Base-by-base conservation (phyloP, 2,113 vertebrate genomes). In the Python bivittatus region DNA sequence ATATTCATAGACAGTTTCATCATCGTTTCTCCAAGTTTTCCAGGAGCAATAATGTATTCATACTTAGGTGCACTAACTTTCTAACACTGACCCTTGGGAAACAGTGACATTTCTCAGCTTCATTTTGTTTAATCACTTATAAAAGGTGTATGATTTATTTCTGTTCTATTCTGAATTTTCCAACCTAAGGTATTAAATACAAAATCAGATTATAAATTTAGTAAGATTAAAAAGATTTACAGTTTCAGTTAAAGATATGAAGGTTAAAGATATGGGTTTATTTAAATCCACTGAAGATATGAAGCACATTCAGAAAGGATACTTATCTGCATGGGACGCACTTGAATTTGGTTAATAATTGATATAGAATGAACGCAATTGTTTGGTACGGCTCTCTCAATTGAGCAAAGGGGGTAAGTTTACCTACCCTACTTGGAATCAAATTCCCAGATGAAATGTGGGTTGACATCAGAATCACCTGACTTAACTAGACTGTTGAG, bases 91-190 rank as follows among this genome's bases (percentile, higher is more conserved):
- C 86, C 54, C 54, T 88, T 88, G 91, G 86, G 86, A 60, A 52
- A 33, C 6, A 15, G 15, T 92, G 86, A 88, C 91, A 92, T 92
- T 92, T 88, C 20, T 88, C 20, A 33, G 53, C 20, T 83, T 57
- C 53, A 58, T 88, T 92, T 83, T 58, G 54, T 92, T 92, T 92
- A 88, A 88, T 92, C 91, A 83, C 38, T 83, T 83, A 10, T 92
- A 88, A 92, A 57, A 72, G 64, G 54, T 92, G 57, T 83, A 22
- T 83, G 86, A 88, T 92, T 88, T 92, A 88, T 92, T 88, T 83
- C 52, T 92, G 2, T 38, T 42, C 84, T 72, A 2, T 68, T 42
- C 84, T 87, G 60, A 87, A 22, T 91, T 72, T 91, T 72, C 48
- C 29, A 91, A 72, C 60, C 86, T 87, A 38, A 33, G 29, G 48